A percentile compares a stretch with the other conserved stretches of the same genome.
phyloP scores from a whole-genome alignment of 92 coral and sea anemone species.

The Diadumene lineata region DNA sequence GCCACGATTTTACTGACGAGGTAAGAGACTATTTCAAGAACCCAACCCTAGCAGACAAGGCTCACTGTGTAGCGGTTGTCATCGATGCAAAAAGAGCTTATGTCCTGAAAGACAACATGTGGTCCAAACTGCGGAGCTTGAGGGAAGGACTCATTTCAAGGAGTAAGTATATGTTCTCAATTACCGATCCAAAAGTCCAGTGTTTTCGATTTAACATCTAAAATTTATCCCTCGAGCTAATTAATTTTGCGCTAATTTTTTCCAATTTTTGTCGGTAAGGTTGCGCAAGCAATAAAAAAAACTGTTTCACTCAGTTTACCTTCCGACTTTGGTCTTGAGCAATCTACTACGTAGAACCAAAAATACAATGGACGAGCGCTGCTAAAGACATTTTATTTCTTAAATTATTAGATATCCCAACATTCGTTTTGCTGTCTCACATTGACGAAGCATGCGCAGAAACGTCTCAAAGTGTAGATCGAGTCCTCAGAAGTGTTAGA shows the following conservation, averaged over 20 bases:
- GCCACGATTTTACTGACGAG: background rate
- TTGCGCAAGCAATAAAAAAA: too few relatives aligned
- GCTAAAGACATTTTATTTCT: background rate
- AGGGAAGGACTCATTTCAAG: background rate
- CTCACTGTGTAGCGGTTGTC: slow-evolving; percentile 33
- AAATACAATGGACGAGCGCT: background rate
- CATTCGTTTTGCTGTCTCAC: slow-evolving; percentile 13
- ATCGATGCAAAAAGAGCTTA: slow-evolving; percentile 5
- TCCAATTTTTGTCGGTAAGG: too few relatives aligned
- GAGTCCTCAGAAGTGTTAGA: background rate
- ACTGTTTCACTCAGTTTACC: too few relatives aligned
- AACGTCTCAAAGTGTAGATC: background rate
- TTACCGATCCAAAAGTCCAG: too few relatives aligned
- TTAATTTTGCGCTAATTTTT: background rate
- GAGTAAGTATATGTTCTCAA: too few relatives aligned
- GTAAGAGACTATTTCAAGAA: background rate
- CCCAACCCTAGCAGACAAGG: slow-evolving; percentile 20
- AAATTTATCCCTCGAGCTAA: background rate
- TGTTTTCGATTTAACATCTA: background rate
- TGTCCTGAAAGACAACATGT: background rate
- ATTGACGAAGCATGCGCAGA: slow-evolving; percentile 24
- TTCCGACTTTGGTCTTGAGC: background rate
- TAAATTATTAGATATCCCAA: slow-evolving; percentile 11
- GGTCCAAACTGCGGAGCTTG: slow-evolving; percentile 7
- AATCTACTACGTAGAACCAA: background rate